A percentile compares a stretch with the other conserved stretches of the same genome.
These are phyloP conservation scores for Pogonocichla stellata DNA, from an alignment of 2,113 vertebrate genomes.

Conservation along the genomic window DNA sequence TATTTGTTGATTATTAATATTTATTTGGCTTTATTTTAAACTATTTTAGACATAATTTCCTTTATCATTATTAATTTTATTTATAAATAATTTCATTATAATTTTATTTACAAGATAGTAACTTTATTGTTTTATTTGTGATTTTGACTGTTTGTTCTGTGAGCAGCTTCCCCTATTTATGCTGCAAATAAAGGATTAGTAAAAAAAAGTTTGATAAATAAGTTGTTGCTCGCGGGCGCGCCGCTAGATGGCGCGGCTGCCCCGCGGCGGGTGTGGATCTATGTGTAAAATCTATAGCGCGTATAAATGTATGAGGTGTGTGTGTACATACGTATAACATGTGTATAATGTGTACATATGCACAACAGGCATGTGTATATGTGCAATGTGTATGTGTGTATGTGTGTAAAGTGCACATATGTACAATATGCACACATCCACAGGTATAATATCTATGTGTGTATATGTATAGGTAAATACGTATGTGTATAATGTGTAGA, in stretches of 20 bases:
- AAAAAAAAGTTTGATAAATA: not conserved
- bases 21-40: not conserved
- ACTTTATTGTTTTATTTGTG: too few species aligned
- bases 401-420: not conserved
- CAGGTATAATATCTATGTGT: too few species aligned
- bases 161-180: not conserved
- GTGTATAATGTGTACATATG: rapidly evolving
- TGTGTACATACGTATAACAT: too few species aligned
- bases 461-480: too few species aligned
- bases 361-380: rapidly evolving
- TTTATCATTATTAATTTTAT: not conserved
- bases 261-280: not conserved
- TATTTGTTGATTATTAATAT: too few species aligned
- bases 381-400: too few species aligned
- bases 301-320: too few species aligned
- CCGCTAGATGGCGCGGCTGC: not conserved
- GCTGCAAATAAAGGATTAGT: not conserved
- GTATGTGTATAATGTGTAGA: too few species aligned
- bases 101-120: rapidly evolving
- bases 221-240: not conserved
- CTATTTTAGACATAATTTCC: not conserved
- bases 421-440: not conserved
- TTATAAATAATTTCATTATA: not conserved
- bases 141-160: not conserved
- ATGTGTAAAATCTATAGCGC: too few species aligned